These are phyloP conservation scores for Lomographa bimaculata DNA, from an alignment of 2,888 invertebrate species.

Conservation along the genomic window DNA sequence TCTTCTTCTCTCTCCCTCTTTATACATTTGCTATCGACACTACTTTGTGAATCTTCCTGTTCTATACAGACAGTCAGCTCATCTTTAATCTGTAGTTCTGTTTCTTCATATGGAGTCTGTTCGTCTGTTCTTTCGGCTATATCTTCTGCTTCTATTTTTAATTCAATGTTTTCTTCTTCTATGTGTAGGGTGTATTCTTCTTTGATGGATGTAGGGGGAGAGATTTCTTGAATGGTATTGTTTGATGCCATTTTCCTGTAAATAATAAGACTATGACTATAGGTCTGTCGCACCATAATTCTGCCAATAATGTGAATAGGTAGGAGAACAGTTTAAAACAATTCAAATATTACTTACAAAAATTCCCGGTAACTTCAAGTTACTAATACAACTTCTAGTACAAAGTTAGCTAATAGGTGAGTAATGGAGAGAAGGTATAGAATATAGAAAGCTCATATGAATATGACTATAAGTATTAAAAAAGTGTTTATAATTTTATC, in stretches of 20 bases:
- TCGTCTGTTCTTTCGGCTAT: constrained; percentile 29
- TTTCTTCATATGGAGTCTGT: constrained; percentile 40
- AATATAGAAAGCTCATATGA: too few relatives aligned
- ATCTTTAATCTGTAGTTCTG: constrained; percentile 46
- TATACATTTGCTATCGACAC: constrained; percentile 1
- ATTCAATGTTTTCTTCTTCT: constrained; percentile 38
- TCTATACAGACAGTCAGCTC: constrained; percentile 16
- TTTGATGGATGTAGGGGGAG: constrained; percentile 22
- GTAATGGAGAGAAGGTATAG: too few relatives aligned
- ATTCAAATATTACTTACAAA: too few relatives aligned
- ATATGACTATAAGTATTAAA: too few relatives aligned
- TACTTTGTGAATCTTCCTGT: constrained; percentile 20
- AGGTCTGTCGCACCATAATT: too few relatives aligned
- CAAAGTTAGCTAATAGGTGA: too few relatives aligned
- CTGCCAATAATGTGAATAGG: too few relatives aligned
- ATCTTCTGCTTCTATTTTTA: constrained; percentile 39
- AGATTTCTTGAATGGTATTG: constrained; percentile 4
- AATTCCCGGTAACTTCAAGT: too few relatives aligned
- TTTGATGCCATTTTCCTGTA: constrained; percentile 16
- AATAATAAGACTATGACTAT: too few relatives aligned
- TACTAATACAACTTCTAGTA: too few relatives aligned
- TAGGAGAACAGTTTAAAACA: too few relatives aligned
- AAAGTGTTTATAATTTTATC: too few relatives aligned
- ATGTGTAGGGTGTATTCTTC: constrained; percentile 32
- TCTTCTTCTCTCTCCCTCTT: constrained; percentile 17